Evolutionary conservation across 2,113 vertebrate genomes (phyloP), one percentile per base, ranked within the genome.

Genomic region (Raphicerus campestris): DNA sequence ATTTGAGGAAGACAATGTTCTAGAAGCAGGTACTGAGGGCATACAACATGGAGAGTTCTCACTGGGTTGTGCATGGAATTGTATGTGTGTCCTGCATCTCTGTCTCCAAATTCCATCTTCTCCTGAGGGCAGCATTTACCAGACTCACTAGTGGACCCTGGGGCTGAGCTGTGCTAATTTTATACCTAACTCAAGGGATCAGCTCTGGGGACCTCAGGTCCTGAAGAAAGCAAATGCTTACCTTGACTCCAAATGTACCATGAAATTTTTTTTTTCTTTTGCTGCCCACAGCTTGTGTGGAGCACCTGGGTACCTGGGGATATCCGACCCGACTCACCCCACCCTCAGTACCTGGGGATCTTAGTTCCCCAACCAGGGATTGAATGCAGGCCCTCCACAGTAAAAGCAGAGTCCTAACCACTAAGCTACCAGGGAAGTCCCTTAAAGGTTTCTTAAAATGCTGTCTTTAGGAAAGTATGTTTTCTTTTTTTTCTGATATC

Each of bases 241-340:
- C 98, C 99, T 99, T 98, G 99, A 98, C 98, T 98, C 97, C 99
- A 99, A 99, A 99, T 99, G 99, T 99, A 99, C 97, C 97, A 98
- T 98, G 97, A 47, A 30, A n/a, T n/a, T 78, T 28, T 78, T 47
- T 78, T 78, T 45, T 77, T 78, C 14, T 78, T 30, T 78, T 78
- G 45, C 15, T 47, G 7, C 75, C 75, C 75, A 47, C 4, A 1
- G 26, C 42, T 47, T 47, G 75, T 47, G 75, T 35, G 66, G 66
- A 73, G 66, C 66, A 70, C 66, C 66, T 39, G 35, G 66, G 5
- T 24, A 73, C n/a, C 66, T 73, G 66, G 35, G n/a, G n/a, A 73
- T 73, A 73, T 39, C 35, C 2, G n/a, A 39, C 66, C 10, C 24
- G 35, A 39, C n/a, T 73, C 35, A 39, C 66, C n/a, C 35, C 66